Evolutionary conservation across 1,140 invertebrate genomes (phyloP).

Genomic region (Formica exsecta): DNA sequence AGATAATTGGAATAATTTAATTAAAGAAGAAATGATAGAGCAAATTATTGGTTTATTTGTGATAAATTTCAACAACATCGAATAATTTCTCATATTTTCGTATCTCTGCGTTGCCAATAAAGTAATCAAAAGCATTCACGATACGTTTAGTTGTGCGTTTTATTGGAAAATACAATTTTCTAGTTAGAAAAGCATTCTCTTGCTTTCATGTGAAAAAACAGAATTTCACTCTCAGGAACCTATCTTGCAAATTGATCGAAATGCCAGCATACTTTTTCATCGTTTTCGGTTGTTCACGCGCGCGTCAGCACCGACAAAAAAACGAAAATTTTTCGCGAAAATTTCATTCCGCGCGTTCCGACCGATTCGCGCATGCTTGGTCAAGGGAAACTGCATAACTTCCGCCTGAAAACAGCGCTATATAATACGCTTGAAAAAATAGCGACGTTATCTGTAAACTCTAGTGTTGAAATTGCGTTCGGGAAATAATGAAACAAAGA

Average conservation of each 20-base stretch:
- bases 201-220: constrained; percentile 20
- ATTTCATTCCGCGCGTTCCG: constrained; percentile 52
- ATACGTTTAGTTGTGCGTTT: constrained; percentile 23
- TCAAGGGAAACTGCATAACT: constrained; percentile 56
- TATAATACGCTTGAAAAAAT: constrained; percentile 33
- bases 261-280: constrained; percentile 3
- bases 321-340: constrained; percentile 20
- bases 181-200: constrained; percentile 10
- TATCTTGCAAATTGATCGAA: constrained; percentile 35
- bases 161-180: constrained; percentile 50
- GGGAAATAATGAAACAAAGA: not conserved
- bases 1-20: not conserved
- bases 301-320: not conserved
- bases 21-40: not conserved
- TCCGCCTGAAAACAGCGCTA: constrained; percentile 39
- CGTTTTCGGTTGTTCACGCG: not conserved
- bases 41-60: not conserved
- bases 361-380: constrained; percentile 60
- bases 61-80: constrained; percentile 23
- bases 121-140: constrained; percentile 59
- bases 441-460: not conserved
- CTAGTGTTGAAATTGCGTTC: not conserved
- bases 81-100: not conserved
- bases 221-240: constrained; percentile 32
- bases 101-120: constrained; percentile 30